phyloP scores from a whole-genome alignment of 2,797 vertebrate genomes.

The Sebastes minor region DNA sequence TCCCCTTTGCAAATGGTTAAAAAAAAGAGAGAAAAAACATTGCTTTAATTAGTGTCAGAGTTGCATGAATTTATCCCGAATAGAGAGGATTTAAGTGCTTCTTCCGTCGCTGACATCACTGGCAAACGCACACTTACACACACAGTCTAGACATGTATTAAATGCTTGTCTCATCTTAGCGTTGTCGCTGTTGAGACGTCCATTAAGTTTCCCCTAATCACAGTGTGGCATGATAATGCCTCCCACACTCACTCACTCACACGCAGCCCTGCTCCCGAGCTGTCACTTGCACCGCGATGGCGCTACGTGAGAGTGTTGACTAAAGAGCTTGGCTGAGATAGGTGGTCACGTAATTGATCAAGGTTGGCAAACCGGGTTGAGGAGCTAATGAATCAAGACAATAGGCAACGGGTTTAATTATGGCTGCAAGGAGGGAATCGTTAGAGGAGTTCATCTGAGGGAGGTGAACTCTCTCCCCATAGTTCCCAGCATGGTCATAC shows the following conservation, averaged over 20 bases:
- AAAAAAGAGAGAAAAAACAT: not conserved
- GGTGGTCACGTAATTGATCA: constrained; percentile 78
- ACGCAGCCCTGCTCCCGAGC: constrained; percentile 1
- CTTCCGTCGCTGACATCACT: constrained; percentile 12
- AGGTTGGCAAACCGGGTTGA: constrained; percentile 73
- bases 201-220: constrained; percentile 75
- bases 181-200: constrained; percentile 54
- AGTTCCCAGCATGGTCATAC: constrained; percentile 44
- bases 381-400: constrained; percentile 81
- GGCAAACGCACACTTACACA: not conserved
- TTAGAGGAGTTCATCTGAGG: constrained; percentile 72
- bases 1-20: not conserved
- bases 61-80: constrained; percentile 19
- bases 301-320: constrained; percentile 65
- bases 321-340: constrained; percentile 67
- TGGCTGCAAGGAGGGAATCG: constrained; percentile 66
- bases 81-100: constrained; percentile 27
- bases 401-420: constrained; percentile 78
- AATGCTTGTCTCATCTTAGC: constrained; percentile 61
- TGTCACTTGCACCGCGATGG: constrained; percentile 47
- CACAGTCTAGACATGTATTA: constrained; percentile 55
- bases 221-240: constrained; percentile 61
- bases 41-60: constrained; percentile 47
- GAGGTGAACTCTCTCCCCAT: constrained; percentile 62
- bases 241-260: constrained; percentile 39